phyloP scores from a whole-genome alignment of 2,888 invertebrate genomes.

The Lasioglossum villosulum region DNA sequence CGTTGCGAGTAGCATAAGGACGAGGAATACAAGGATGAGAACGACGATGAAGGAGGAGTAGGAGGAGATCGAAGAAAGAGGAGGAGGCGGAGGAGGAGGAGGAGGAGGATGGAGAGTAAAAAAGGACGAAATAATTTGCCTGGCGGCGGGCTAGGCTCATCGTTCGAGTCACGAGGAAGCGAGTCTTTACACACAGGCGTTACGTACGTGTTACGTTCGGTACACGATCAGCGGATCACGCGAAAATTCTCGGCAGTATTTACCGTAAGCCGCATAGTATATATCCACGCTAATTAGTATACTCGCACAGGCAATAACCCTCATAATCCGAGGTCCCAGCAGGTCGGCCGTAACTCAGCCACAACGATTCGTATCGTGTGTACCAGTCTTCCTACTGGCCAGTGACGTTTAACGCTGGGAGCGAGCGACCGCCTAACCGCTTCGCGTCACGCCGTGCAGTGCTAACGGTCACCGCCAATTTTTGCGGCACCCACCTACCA shows the following conservation, averaged over 20 bases:
- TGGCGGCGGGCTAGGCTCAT: neutral
- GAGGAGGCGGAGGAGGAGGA: neutral
- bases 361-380: slow-evolving; percentile 73
- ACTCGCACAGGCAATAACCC: slow-evolving; percentile 72
- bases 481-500: slow-evolving; percentile 63
- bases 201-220: slow-evolving; percentile 46
- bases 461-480: slow-evolving; percentile 69
- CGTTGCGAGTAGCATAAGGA: neutral
- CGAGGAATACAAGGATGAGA: neutral
- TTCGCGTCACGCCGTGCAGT: slow-evolving; percentile 26
- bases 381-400: slow-evolving; percentile 47
- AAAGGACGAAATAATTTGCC: slow-evolving; percentile 30
- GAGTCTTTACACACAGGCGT: slow-evolving; percentile 25
- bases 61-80: neutral
- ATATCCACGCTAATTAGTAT: slow-evolving; percentile 74
- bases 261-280: slow-evolving; percentile 68
- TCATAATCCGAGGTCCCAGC: slow-evolving; percentile 73
- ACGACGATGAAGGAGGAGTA: neutral
- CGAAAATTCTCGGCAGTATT: slow-evolving; percentile 67
- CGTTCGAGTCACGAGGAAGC: slow-evolving; percentile 41
- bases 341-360: slow-evolving; percentile 73
- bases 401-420: slow-evolving; percentile 49
- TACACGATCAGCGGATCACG: slow-evolving; percentile 63
- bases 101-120: neutral
- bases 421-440: slow-evolving; percentile 27